Conservation (phyloP, 2,888 invertebrate genomes). For the Flabesymbios commensalis region DNA sequence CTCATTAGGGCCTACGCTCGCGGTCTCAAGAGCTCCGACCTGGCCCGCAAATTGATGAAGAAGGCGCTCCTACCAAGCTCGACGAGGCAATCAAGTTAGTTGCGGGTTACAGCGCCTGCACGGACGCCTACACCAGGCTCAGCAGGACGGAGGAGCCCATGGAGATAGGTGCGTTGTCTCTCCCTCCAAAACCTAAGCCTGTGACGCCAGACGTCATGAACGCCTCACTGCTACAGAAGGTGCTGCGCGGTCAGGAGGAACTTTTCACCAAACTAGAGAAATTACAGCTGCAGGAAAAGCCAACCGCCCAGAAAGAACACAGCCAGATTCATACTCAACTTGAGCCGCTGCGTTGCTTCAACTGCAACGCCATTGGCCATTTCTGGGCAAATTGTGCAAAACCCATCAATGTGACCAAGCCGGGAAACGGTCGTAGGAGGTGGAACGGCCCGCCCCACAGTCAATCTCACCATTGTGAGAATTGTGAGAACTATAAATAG, state of each 20-base stretch:
- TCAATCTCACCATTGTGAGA: neutral
- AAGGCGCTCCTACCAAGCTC: neutral
- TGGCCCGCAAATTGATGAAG: conserved; percentile 3
- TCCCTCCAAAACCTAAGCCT: too few relatives aligned
- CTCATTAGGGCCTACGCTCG: conserved; percentile 4
- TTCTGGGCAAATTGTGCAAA: neutral
- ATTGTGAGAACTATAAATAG: neutral
- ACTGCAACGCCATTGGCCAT: neutral
- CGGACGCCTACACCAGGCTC: neutral
- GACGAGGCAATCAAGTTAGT: neutral
- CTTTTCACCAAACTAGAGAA: too few relatives aligned
- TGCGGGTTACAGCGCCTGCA: neutral
- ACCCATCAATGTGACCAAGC: neutral
- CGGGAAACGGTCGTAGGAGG: neutral
- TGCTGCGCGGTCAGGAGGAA: too few relatives aligned
- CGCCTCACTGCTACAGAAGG: too few relatives aligned
- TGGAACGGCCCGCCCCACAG: neutral
- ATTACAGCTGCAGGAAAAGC: too few relatives aligned
- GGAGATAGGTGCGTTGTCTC: neutral
- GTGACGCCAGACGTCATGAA: too few relatives aligned
- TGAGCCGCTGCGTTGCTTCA: conserved; percentile 1
- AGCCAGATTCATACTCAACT: too few relatives aligned
- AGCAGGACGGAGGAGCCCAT: neutral
- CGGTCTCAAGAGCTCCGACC: neutral
- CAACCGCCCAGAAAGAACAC: too few relatives aligned